Base-by-base conservation (phyloP, 1,140 invertebrate genomes). In the Harpegnathos saltator region DNA sequence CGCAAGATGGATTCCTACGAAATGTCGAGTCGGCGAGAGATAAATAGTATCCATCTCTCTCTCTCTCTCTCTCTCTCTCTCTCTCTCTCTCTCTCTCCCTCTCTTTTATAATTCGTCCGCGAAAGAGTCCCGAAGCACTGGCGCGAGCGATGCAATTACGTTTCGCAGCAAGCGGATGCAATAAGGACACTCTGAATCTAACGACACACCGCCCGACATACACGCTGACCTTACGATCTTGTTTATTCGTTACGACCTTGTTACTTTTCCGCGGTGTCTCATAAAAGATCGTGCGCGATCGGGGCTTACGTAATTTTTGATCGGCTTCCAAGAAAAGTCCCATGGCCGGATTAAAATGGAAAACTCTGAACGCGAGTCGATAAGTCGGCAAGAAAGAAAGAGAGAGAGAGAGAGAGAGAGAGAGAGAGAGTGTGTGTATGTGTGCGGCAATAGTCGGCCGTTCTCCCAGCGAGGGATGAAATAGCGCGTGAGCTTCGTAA, bases 401-500 rank as follows among this genome's bases (percentile, higher is more conserved):
- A 44, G n/a, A n/a, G n/a, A n/a, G n/a, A n/a, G n/a, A n/a, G n/a
- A n/a, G n/a, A n/a, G n/a, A n/a, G n/a, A n/a, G n/a, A n/a, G n/a
- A n/a, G n/a, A n/a, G n/a, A n/a, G n/a, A n/a, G n/a, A n/a, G n/a
- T n/a, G n/a, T n/a, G n/a, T n/a, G n/a, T n/a, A n/a, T n/a, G n/a
- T n/a, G n/a, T n/a, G n/a, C n/a, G n/a, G n/a, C n/a, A n/a, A n/a
- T n/a, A n/a, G n/a, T n/a, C n/a, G n/a, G n/a, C n/a, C n/a, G n/a
- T n/a, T n/a, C n/a, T n/a, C n/a, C n/a, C n/a, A n/a, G n/a, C n/a
- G 22, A 14, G 14, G 29, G 29, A 38, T 14, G 74, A 66, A 77
- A 56, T 56, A 68, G 74, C 26, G 29, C 48, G 19, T 69, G 44
- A 69, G 69, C 75, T 29, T 19, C 19, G 29, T 19, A 52, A 78